These are phyloP conservation scores for Gymnocephalus cernua DNA, from an alignment of 2,113 vertebrate species.

Conservation along the genomic window DNA sequence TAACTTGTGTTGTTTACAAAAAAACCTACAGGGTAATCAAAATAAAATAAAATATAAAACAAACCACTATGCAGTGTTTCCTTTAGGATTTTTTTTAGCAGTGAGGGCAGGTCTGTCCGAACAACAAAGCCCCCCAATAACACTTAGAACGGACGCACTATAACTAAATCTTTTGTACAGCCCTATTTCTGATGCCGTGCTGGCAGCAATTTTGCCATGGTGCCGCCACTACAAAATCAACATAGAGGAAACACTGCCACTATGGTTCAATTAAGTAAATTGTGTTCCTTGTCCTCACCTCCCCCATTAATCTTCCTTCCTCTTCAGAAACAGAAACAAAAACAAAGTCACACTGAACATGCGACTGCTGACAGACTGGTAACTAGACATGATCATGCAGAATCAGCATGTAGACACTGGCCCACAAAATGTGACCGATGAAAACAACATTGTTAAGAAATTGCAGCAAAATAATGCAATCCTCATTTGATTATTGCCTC, in stretches of 20 bases:
- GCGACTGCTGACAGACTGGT: conserved; percentile 27
- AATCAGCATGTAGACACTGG: neutral
- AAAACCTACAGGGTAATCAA: neutral
- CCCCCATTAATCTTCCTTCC: conserved; percentile 23
- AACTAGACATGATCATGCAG: conserved; percentile 20
- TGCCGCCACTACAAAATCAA: too few relatives aligned
- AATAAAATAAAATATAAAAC: neutral
- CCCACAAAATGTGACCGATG: neutral
- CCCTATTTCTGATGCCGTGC: too few relatives aligned
- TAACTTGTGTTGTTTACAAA: neutral
- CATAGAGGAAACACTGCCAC: too few relatives aligned
- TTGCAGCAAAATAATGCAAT: neutral
- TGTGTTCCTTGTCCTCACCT: neutral
- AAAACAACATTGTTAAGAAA: neutral
- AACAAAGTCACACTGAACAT: neutral
- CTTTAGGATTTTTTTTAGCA: too few relatives aligned
- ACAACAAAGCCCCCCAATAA: too few relatives aligned
- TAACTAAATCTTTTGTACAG: too few relatives aligned
- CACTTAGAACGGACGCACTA: too few relatives aligned
- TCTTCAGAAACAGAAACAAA: conserved; percentile 16
- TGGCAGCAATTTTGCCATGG: too few relatives aligned
- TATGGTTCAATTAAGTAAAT: neutral
- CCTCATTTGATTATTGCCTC: neutral
- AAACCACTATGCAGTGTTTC: too few relatives aligned
- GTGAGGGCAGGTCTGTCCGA: too few relatives aligned